Evolutionary conservation across 2,113 vertebrate genomes (phyloP), one percentile per base, ranked within the genome.

Genomic region (Panthera uncia): DNA sequence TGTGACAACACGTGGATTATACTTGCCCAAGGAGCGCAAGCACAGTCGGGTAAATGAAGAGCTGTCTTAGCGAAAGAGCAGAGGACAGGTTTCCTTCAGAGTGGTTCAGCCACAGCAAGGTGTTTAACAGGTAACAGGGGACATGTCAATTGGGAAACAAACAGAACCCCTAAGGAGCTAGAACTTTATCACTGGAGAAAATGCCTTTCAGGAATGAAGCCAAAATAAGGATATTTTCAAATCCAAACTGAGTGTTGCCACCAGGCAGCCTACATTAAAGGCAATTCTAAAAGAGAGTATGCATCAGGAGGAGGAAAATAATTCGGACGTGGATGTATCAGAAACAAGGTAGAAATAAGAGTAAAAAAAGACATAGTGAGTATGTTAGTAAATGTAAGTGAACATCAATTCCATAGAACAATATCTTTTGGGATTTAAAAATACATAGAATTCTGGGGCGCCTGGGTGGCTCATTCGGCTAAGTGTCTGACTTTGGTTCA

Each of bases 1-100:
- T 21, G 0, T 1, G 2, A 18, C 8, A 16, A 10, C 50, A 18
- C 14, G 3, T 65, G 57, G 57, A 9, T 25, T 3, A 4, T 45
- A 57, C 29, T 48, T 14, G 82, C 61, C 82, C 61, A 0, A 3
- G 9, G 33, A 81, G 21, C 78, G n/a, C 78, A 21, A 29, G 29
- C 29, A 50, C 25, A 6, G 38, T 27, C 8, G 38, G 29, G 16
- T 18, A 31, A n/a, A 21, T 12, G 16, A 52, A 79, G 45, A 52
- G 31, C 48, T 16, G 4, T 48, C 48, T 11, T 52, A 21, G 31
- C n/a, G 48, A 19, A 52, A 79, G 3, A 18, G 76, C 48, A 52
- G 31, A 79, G 27, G 25, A 33, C 19, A 38, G 27, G 7, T 23
- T 9, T 9, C 29, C 52, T 33, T 61, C 69, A 10, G 18, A 21